Conservation (phyloP, 2,113 vertebrate genomes). For the Bubo blakistoni region DNA sequence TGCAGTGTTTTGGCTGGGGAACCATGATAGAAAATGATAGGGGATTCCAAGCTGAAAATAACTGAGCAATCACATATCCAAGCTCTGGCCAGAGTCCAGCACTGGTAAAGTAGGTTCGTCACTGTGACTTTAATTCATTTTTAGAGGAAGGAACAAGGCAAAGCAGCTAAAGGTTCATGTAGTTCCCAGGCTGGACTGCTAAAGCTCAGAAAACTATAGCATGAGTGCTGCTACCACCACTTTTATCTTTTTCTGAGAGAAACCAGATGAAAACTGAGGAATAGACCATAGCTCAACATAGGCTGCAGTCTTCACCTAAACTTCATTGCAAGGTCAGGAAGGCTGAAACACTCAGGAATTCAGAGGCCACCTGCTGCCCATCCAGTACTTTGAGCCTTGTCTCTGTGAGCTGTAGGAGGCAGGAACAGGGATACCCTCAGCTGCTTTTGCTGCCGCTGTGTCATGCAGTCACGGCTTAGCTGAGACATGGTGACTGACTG, state of each 20-base stretch:
- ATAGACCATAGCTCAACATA: background rate
- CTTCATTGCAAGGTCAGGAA: background rate
- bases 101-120: background rate
- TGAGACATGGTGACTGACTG: background rate
- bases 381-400: accelerated
- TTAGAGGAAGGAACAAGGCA: background rate
- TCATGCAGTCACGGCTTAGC: background rate
- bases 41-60: slow-evolving; percentile 7
- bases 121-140: background rate
- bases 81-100: background rate
- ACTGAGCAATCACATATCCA: background rate
- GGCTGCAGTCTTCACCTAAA: background rate
- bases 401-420: background rate
- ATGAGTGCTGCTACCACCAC: background rate
- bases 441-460: background rate
- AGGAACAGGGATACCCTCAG: background rate
- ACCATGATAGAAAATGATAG: background rate
- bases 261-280: background rate
- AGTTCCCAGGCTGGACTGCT: background rate
- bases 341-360: background rate
- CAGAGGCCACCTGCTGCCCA: background rate
- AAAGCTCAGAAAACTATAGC: background rate
- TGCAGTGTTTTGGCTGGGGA: background rate
- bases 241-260: background rate
- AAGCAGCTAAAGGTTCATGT: background rate